Percentiles rank a stretch among this genome's conserved stretches.
These are phyloP conservation scores for Empis livida DNA, from an alignment of 2,888 invertebrate species.

Conservation along the genomic window DNA sequence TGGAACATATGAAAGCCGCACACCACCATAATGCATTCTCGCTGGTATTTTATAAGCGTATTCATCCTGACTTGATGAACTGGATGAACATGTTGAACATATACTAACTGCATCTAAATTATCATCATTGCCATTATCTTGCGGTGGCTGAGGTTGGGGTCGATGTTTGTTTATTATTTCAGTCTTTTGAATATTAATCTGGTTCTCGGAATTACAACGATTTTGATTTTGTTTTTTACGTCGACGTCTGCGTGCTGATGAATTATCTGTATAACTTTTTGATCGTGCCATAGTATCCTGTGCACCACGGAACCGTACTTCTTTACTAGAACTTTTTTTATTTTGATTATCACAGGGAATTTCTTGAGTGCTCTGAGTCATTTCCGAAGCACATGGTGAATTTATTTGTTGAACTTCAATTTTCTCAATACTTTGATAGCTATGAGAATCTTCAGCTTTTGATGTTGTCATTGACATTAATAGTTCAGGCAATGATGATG, in stretches of 20 bases:
- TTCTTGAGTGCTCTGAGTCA: slow-evolving; percentile 33
- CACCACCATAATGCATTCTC: slow-evolving; percentile 73
- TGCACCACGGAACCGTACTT: slow-evolving; percentile 31
- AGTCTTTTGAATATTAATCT: slow-evolving; percentile 29
- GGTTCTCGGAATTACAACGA: slow-evolving; percentile 33
- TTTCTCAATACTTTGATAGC: slow-evolving; percentile 33
- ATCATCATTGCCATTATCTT: slow-evolving; percentile 28
- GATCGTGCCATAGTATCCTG: slow-evolving; percentile 40
- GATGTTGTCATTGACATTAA: slow-evolving; percentile 26
- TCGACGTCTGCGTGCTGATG: slow-evolving; percentile 28
- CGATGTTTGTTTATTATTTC: slow-evolving; percentile 11
- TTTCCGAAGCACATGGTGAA: slow-evolving; percentile 28
- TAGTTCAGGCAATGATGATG: slow-evolving; percentile 50
- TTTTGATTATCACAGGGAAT: slow-evolving; percentile 17
- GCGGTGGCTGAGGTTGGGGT: not conserved
- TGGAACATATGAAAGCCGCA: slow-evolving; percentile 82
- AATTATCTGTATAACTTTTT: slow-evolving; percentile 40
- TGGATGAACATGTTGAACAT: slow-evolving; percentile 83
- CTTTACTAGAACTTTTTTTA: slow-evolving; percentile 22
- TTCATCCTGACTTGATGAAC: slow-evolving; percentile 72
- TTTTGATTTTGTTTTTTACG: slow-evolving; percentile 28
- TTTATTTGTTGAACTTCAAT: slow-evolving; percentile 22
- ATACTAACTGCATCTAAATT: slow-evolving; percentile 58
- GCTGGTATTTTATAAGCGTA: slow-evolving; percentile 76
- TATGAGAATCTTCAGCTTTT: slow-evolving; percentile 30